phyloP scores from a whole-genome alignment of 1,140 invertebrate genomes.

The Ceratina calcarata region DNA sequence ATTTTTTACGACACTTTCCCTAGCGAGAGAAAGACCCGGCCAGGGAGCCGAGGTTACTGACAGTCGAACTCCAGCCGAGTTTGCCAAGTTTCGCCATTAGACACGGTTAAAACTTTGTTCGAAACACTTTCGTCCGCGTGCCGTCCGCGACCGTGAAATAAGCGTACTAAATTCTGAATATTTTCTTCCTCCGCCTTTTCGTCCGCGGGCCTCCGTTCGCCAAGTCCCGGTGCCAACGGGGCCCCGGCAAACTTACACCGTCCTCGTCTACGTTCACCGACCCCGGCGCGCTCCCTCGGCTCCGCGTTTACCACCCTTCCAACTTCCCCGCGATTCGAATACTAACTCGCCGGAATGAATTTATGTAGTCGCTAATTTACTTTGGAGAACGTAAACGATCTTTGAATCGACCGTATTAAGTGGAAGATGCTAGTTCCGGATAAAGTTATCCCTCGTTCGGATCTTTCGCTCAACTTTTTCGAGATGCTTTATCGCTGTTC shows the following conservation, averaged over 20 bases:
- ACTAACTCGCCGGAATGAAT: slow-evolving; percentile 52
- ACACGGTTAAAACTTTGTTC: slow-evolving; percentile 79
- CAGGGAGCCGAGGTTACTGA: slow-evolving; percentile 69
- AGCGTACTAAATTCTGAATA: slow-evolving; percentile 73
- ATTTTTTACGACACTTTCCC: slow-evolving; percentile 70
- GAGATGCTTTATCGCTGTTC: background rate
- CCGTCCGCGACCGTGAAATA: slow-evolving; percentile 77
- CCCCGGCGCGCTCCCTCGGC: slow-evolving; percentile 3
- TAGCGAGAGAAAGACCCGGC: slow-evolving; percentile 10
- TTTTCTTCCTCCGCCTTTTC: slow-evolving; percentile 66
- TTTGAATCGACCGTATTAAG: slow-evolving; percentile 45
- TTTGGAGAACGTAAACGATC: slow-evolving; percentile 45
- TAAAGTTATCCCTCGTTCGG: slow-evolving; percentile 26
- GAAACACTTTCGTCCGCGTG: slow-evolving; percentile 78
- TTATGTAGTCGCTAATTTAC: slow-evolving; percentile 59
- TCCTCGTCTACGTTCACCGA: slow-evolving; percentile 20
- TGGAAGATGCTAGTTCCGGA: slow-evolving; percentile 38
- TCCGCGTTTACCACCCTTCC: background rate
- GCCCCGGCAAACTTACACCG: background rate
- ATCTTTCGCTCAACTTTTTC: slow-evolving; percentile 1
- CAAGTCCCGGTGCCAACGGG: slow-evolving; percentile 17
- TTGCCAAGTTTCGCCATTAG: slow-evolving; percentile 78
- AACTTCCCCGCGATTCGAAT: slow-evolving; percentile 51
- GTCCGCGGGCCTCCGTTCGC: slow-evolving; percentile 8
- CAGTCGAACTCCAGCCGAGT: slow-evolving; percentile 73